Evolutionary conservation across 2,113 vertebrate species (phyloP).

Genomic region (Cephalopterus ornatus): DNA sequence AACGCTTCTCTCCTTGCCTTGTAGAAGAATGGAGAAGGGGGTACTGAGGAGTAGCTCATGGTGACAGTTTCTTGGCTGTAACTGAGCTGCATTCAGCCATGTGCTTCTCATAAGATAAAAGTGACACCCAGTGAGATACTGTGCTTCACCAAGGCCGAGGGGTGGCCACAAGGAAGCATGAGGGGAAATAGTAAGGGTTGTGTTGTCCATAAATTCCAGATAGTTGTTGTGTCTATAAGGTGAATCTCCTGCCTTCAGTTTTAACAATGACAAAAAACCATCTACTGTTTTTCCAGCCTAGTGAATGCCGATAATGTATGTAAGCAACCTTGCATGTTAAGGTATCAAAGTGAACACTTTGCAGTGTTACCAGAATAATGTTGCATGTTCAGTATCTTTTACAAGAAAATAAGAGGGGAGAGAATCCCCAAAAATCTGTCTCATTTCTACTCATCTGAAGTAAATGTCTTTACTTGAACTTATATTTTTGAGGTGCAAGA

Average conservation of each 20-base stretch:
- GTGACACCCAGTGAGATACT: not conserved
- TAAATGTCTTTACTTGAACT: not conserved
- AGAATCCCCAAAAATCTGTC: not conserved
- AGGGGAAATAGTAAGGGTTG: not conserved
- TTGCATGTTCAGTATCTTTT: not conserved
- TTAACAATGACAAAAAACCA: not conserved
- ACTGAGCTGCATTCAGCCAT: rapidly evolving
- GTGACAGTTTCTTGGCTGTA: not conserved
- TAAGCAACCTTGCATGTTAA: not conserved
- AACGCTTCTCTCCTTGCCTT: not conserved
- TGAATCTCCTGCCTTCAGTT: not conserved
- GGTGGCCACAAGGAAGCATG: not conserved
- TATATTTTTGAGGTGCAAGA: not conserved
- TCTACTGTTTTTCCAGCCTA: not conserved
- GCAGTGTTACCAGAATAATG: not conserved
- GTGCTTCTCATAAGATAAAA: not conserved
- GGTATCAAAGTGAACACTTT: not conserved
- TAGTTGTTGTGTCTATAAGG: not conserved
- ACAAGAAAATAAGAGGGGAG: not conserved
- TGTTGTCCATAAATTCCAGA: not conserved
- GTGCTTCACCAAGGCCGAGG: not conserved
- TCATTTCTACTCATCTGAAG: not conserved
- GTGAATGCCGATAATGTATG: not conserved
- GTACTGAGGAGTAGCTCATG: not conserved
- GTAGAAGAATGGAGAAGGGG: not conserved